Base-by-base conservation (phyloP, 2,113 vertebrate species). In the Diphyllodes magnificus region DNA sequence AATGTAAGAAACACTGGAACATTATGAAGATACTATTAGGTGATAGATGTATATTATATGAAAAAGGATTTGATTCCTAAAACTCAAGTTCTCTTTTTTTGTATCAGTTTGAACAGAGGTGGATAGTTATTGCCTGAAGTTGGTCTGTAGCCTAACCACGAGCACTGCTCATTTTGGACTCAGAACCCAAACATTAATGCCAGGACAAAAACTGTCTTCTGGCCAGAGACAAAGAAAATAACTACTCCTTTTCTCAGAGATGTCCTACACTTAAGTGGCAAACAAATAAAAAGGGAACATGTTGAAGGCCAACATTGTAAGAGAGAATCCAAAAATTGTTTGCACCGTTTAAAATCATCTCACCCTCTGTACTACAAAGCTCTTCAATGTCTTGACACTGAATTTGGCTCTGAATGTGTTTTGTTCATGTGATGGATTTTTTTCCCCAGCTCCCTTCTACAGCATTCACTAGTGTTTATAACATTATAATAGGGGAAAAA, bases 401-500 rank as follows among this genome's bases (percentile, higher is more conserved):
- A 61, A 35, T 78, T 71, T 87, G 21, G 2, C 13, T 64, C 61
- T 27, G 2, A 81, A 39, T 39, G 2, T 4, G 2, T 42, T 73
- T 50, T 75, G 5, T 19, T 66, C 16, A 17, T 63, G 9, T 35
- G 20, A 64, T 35, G 10, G 28, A 9, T 64, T 44, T 31, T 23
- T 19, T 59, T 19, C 2, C 18, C 15, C 30, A 50, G 19, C 4
- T 25, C 4, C 25, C 19, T 51, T 40, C 37, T 5, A 28, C 21
- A 83, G 9, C 4, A 51, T 57, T 79, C 7, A 14, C 12, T 44
- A 9, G 5, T 39, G 4, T 39, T 86, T 65, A n/a, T n/a, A 69
- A 9, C 2, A 76, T n/a, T 30, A 47, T 18, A 42, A 15, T 9
- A 57, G 30, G 0, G 5, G 28, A 27, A 0, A 11, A 44, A 25